Evolutionary conservation across 2,888 invertebrate genomes (phyloP).

Genomic region (Neria commutata): DNA sequence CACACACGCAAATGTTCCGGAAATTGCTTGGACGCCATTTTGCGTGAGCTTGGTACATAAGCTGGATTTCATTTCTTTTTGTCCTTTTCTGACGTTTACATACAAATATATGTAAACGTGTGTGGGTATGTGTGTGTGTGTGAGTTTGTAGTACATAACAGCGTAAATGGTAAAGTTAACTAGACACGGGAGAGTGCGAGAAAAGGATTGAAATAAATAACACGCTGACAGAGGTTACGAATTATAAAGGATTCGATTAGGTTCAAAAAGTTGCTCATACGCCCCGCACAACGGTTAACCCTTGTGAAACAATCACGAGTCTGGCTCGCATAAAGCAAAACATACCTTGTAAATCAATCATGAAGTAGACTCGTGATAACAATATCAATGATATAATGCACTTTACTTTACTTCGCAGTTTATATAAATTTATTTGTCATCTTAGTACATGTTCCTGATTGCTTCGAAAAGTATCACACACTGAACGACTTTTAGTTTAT

Average conservation of each 20-base stretch:
- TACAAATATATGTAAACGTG: neutral
- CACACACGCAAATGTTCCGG: slow-evolving; percentile 7
- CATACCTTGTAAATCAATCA: too few relatives aligned
- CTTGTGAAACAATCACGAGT: too few relatives aligned
- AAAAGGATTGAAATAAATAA: slow-evolving; percentile 1
- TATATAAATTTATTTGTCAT: too few relatives aligned
- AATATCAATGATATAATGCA: too few relatives aligned
- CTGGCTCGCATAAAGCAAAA: too few relatives aligned
- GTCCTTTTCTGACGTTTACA: neutral
- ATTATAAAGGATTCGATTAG: too few relatives aligned
- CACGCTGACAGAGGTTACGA: neutral
- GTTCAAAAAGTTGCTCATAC: slow-evolving; percentile 2
- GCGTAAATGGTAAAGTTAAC: slow-evolving; percentile 1
- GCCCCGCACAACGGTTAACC: too few relatives aligned
- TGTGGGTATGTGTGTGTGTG: neutral
- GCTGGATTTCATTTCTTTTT: neutral
- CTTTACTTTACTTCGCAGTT: too few relatives aligned
- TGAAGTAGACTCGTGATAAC: too few relatives aligned
- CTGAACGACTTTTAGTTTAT: too few relatives aligned
- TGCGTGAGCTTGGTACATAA: neutral
- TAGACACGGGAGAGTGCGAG: neutral
- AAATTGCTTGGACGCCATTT: slow-evolving; percentile 18
- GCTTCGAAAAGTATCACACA: too few relatives aligned
- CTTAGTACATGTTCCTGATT: too few relatives aligned
- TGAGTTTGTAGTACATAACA: neutral